These are phyloP conservation scores for Rhineura floridana DNA, from an alignment of 2,113 vertebrate species.

Conservation along the genomic window DNA sequence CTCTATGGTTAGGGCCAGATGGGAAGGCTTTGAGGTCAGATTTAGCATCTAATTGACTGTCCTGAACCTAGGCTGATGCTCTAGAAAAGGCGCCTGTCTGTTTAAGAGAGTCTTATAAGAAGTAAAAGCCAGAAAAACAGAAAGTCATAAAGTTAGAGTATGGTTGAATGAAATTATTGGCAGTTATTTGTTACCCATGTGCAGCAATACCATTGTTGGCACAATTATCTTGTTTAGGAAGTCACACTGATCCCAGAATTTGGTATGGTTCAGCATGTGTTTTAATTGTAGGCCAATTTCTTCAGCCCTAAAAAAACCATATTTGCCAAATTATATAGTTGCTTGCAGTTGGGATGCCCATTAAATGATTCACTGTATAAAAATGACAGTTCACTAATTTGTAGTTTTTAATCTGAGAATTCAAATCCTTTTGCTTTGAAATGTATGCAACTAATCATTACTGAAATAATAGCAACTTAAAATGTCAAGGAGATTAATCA, in stretches of 20 bases:
- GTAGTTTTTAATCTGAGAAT: slow-evolving; percentile 6
- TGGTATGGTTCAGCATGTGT: not conserved
- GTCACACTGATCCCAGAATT: not conserved
- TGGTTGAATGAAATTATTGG: not conserved
- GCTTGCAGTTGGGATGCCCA: not conserved
- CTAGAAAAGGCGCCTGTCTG: not conserved
- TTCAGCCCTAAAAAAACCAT: not conserved
- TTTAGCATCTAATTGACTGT: not conserved
- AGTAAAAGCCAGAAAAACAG: not conserved
- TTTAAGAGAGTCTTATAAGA: not conserved
- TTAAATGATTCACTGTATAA: slow-evolving; percentile 12
- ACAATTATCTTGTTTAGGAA: not conserved
- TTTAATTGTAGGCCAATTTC: not conserved
- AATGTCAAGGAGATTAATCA: slow-evolving; percentile 25
- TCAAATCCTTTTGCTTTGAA: slow-evolving; percentile 9
- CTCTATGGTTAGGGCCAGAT: not conserved
- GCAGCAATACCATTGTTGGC: not conserved
- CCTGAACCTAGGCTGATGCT: not conserved
- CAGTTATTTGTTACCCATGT: not conserved
- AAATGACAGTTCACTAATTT: slow-evolving; percentile 13
- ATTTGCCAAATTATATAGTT: not conserved
- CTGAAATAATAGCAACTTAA: slow-evolving; percentile 13
- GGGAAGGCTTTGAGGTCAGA: not conserved
- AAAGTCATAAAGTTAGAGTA: not conserved
- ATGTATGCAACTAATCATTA: slow-evolving; percentile 10